Evolutionary conservation across 1,140 invertebrate genomes (phyloP).

Genomic region (Pogonomyrmex barbatus): DNA sequence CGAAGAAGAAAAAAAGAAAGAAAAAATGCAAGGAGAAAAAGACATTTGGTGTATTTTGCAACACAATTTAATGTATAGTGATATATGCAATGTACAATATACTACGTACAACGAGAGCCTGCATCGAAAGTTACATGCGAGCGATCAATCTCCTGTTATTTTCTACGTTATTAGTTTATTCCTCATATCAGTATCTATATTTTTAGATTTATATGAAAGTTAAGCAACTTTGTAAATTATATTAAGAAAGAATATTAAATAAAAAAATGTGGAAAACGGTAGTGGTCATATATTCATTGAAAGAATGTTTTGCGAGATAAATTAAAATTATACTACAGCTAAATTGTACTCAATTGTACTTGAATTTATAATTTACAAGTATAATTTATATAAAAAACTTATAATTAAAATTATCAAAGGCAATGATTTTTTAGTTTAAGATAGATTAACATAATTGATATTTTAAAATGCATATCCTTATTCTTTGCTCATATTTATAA

Average conservation of each 20-base stretch:
- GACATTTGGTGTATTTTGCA: constrained; percentile 63
- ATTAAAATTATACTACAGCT: background rate
- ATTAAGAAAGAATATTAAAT: constrained; percentile 79
- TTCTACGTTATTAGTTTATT: constrained; percentile 78
- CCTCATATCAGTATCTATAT: constrained; percentile 77
- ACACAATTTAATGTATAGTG: constrained; percentile 73
- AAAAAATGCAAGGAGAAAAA: background rate
- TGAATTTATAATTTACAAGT: background rate
- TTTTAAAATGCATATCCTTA: background rate
- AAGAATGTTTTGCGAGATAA: background rate
- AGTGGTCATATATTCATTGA: background rate
- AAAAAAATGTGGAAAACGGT: constrained; percentile 72
- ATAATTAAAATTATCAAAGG: constrained; percentile 1
- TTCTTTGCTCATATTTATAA: background rate
- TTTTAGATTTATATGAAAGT: constrained; percentile 79
- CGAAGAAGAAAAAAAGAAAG: background rate
- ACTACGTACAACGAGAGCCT: constrained; percentile 73
- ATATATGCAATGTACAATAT: constrained; percentile 80
- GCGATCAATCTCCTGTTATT: constrained; percentile 79
- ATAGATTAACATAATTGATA: background rate
- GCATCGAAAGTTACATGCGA: constrained; percentile 65
- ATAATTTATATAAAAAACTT: background rate
- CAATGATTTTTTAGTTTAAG: background rate
- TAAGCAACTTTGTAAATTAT: constrained; percentile 84
- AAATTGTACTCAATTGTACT: background rate